Base-by-base conservation (phyloP, 2,797 vertebrate genomes). In the Poeciliopsis paucimaculata region DNA sequence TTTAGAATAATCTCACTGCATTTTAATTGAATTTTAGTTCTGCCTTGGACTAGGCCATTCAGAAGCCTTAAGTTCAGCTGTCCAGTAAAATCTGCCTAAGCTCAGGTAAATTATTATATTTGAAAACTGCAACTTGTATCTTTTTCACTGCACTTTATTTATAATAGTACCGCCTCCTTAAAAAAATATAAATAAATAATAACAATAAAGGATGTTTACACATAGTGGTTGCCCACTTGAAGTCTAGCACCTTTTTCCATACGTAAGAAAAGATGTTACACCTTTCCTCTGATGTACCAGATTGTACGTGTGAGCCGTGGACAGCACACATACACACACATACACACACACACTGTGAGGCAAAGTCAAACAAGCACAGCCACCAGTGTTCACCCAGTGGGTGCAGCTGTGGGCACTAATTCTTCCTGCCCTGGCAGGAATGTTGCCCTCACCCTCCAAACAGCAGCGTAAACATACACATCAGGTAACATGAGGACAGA, bases 391-490 rank as follows among this genome's bases (percentile, higher is more conserved):
- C 60, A 79, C 73, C 74, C 66, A 80, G 76, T 60, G 34, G 77
- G 77, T 72, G 80, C 71, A 82, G 82, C 86, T 75, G 79, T 77
- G 57, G 79, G 72, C 77, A 77, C 74, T 84, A 82, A 91, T 75
- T 55, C 31, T 43, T 31, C 77, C 64, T 87, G 88, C 89, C 92
- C 86, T 53, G 13, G 72, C 15, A 77, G 82, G 89, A 93, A 95
- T 92, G 88, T 68, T 31, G 36, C 72, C 83, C 88, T 76, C 51
- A 77, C 72, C 53, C 82, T 70, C 20, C 77, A 60, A 34, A 79
- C 49, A 41, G 66, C 39, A 73, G 26, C 10, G 1, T 70, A 77
- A 83, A 85, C 81, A 75, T 71, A 78, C 77, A 83, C 76, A 57
- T 46, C 73, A 57, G 39, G 77, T 57, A 77, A 79, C 20, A 71